phyloP scores from a whole-genome alignment of 2,888 invertebrate genomes.

The Agrochola lychnidis region DNA sequence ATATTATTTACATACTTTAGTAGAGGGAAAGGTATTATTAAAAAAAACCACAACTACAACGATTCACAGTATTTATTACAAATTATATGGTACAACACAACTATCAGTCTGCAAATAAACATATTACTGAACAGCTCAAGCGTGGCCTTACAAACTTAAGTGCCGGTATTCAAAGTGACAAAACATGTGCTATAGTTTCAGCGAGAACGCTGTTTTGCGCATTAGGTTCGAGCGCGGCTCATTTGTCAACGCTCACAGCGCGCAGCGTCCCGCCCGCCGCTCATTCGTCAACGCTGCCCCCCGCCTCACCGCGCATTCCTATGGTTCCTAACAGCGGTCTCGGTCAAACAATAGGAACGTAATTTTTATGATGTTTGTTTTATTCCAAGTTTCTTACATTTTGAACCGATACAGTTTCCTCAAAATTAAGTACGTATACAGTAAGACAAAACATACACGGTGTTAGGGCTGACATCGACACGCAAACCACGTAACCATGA shows the following conservation, averaged over 20 bases:
- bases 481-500: neutral
- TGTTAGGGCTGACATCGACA: neutral
- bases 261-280: no score
- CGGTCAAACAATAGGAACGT: neutral
- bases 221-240: no score
- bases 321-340: no score
- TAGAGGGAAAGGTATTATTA: neutral
- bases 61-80: constrained; percentile 58
- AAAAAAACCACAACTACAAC: constrained; percentile 36
- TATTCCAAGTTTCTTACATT: neutral
- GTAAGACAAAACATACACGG: neutral
- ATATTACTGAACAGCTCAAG: constrained; percentile 13
- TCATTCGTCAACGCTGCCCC: no score
- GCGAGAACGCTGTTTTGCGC: no score
- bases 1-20: neutral
- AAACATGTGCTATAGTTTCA: neutral
- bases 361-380: neutral
- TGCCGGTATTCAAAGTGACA: constrained; percentile 1
- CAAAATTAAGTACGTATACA: neutral
- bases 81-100: constrained; percentile 52
- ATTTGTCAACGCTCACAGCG: no score
- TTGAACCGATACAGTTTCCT: neutral
- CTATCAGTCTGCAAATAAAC: constrained; percentile 49
- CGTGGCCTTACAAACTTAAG: constrained; percentile 10
- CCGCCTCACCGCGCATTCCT: no score